Conservation (phyloP, 2,113 vertebrate genomes). For the Tragelaphus strepsiceros region DNA sequence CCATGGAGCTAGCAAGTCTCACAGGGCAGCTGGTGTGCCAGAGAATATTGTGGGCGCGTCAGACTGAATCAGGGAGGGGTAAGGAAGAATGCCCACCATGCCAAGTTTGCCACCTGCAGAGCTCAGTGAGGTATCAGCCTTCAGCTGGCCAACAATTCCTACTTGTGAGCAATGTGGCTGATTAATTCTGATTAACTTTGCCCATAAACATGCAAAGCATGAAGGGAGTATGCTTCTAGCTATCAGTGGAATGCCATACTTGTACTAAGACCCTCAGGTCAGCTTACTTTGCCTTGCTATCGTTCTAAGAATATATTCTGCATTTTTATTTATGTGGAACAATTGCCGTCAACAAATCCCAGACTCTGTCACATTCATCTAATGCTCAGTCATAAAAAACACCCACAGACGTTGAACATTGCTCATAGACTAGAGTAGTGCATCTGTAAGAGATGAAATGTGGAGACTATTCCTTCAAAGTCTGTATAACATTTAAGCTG, state of each 20-base stretch:
- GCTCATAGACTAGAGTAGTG: neutral
- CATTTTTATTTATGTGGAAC: slow-evolving; percentile 40
- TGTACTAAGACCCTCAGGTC: neutral
- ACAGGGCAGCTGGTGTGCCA: neutral
- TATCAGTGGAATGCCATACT: neutral
- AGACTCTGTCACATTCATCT: neutral
- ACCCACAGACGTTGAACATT: neutral
- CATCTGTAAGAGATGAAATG: neutral
- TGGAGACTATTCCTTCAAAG: neutral
- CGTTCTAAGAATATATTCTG: neutral
- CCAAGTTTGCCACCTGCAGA: neutral
- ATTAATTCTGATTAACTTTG: neutral
- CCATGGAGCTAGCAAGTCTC: neutral
- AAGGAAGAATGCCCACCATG: neutral
- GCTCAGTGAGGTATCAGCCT: neutral
- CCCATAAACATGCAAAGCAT: neutral
- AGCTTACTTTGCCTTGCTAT: neutral
- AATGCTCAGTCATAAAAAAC: slow-evolving; percentile 32
- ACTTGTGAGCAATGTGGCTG: neutral
- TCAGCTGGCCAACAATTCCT: neutral
- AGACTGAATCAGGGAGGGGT: neutral
- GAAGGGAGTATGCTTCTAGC: neutral
- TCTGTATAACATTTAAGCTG: neutral
- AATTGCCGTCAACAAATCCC: slow-evolving; percentile 20
- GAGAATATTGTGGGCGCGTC: neutral